Percentiles rank a stretch among this genome's conserved stretches.
Evolutionary conservation across 2,113 vertebrate species (phyloP).

Genomic region (Caranx melampygus): DNA sequence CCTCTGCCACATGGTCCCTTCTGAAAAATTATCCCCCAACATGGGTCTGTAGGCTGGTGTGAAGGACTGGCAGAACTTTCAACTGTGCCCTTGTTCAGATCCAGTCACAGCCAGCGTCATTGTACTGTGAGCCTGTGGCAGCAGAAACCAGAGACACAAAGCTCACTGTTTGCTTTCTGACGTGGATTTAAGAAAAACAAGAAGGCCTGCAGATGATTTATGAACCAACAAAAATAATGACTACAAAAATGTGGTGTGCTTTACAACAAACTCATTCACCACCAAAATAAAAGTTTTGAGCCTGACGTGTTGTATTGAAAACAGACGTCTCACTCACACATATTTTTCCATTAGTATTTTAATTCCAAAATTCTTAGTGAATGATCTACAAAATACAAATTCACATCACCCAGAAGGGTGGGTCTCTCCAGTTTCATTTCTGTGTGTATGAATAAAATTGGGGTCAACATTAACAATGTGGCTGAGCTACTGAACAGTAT

Average conservation of each 20-base stretch:
- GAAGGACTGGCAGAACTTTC: neutral
- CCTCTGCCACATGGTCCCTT: neutral
- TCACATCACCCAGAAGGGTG: slow-evolving; percentile 22
- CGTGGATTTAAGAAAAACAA: neutral
- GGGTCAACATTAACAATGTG: slow-evolving; percentile 7
- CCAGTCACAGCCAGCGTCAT: neutral
- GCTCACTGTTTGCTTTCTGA: neutral
- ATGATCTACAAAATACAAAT: slow-evolving; percentile 51
- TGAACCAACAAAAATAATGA: neutral
- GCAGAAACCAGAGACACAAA: slow-evolving; percentile 11
- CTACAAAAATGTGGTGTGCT: neutral
- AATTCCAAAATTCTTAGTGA: slow-evolving; percentile 70
- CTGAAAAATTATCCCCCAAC: neutral
- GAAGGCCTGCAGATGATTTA: slow-evolving; percentile 17
- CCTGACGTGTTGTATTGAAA: neutral
- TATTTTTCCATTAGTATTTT: slow-evolving; percentile 71
- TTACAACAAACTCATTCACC: neutral
- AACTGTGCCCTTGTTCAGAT: slow-evolving; percentile 29
- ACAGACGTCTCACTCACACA: neutral
- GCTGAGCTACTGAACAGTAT: neutral
- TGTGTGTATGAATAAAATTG: slow-evolving; percentile 36
- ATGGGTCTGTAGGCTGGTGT: neutral
- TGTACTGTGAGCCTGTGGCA: neutral
- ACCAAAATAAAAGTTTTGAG: neutral
- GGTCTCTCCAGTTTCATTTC: slow-evolving; percentile 30